Percentiles rank a stretch among this genome's conserved stretches.
These are phyloP conservation scores for Plebejus anna DNA, from an alignment of 2,888 invertebrate genomes.

Conservation along the genomic window DNA sequence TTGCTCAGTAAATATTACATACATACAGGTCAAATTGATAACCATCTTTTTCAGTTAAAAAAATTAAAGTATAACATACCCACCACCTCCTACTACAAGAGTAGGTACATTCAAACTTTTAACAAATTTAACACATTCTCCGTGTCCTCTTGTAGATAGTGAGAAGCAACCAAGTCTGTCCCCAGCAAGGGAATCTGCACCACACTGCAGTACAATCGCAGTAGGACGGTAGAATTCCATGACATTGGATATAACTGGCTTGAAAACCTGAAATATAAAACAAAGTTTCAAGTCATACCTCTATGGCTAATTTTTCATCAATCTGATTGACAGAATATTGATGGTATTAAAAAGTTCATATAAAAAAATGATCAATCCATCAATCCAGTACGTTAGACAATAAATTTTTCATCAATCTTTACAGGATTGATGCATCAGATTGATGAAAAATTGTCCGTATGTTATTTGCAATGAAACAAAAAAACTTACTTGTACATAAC, in stretches of 20 bases:
- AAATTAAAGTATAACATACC: constrained; percentile 55
- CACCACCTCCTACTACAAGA: constrained; percentile 90
- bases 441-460: too few species aligned
- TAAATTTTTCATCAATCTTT: too few species aligned
- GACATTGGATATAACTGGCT: constrained; percentile 94
- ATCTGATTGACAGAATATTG: too few species aligned
- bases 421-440: too few species aligned
- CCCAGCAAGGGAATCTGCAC: constrained; percentile 97
- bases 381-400: too few species aligned
- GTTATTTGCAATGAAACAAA: not conserved
- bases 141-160: constrained; percentile 95
- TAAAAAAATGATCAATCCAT: too few species aligned
- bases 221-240: constrained; percentile 98
- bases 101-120: constrained; percentile 95
- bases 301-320: too few species aligned
- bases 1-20: too few species aligned
- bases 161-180: constrained; percentile 98
- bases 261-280: constrained; percentile 84
- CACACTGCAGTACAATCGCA: constrained; percentile 98
- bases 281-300: not conserved
- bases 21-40: too few species aligned
- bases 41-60: not conserved
- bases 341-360: too few species aligned
- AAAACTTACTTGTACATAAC: constrained; percentile 87
- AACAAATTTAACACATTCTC: constrained; percentile 98